phyloP scores from a whole-genome alignment of 2,888 invertebrate genomes.

The Neria commutata region DNA sequence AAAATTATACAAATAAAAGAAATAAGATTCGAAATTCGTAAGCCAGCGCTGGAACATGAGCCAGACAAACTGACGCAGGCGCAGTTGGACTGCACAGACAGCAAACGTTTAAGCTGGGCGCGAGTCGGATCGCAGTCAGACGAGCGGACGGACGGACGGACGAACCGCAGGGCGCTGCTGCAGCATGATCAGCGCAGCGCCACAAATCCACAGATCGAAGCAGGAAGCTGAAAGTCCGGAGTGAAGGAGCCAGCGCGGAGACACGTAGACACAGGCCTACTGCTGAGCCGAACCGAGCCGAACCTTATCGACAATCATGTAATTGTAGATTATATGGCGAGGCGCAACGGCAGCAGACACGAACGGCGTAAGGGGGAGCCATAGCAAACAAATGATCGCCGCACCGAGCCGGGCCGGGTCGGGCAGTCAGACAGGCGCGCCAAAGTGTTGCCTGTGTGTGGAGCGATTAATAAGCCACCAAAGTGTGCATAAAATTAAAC shows the following conservation, averaged over 20 bases:
- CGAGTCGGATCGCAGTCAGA: not conserved
- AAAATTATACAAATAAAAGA: not conserved
- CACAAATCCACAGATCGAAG: not conserved
- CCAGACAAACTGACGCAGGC: slow-evolving; percentile 13
- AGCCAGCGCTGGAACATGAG: not conserved
- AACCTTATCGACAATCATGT: slow-evolving; percentile 39
- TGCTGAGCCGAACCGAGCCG: not conserved
- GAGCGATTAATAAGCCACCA: slow-evolving; percentile 2
- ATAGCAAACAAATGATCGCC: too few relatives aligned
- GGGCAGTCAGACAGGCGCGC: slow-evolving; percentile 18
- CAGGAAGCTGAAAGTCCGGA: not conserved
- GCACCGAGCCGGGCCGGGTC: slow-evolving; percentile 19
- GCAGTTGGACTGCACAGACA: not conserved
- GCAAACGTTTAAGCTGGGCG: not conserved
- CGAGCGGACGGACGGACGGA: not conserved
- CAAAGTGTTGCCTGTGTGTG: not conserved
- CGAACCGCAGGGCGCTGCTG: not conserved
- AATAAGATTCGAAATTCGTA: not conserved
- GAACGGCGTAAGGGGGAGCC: not conserved
- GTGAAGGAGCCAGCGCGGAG: not conserved
- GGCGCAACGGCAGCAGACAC: too few relatives aligned
- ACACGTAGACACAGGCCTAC: not conserved
- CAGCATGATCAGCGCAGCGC: not conserved
- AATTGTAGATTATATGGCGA: slow-evolving; percentile 40
- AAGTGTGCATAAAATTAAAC: slow-evolving; percentile 1